Evolutionary conservation across 2,797 vertebrate genomes (phyloP).

Genomic region (Falco novaeseelandiae): DNA sequence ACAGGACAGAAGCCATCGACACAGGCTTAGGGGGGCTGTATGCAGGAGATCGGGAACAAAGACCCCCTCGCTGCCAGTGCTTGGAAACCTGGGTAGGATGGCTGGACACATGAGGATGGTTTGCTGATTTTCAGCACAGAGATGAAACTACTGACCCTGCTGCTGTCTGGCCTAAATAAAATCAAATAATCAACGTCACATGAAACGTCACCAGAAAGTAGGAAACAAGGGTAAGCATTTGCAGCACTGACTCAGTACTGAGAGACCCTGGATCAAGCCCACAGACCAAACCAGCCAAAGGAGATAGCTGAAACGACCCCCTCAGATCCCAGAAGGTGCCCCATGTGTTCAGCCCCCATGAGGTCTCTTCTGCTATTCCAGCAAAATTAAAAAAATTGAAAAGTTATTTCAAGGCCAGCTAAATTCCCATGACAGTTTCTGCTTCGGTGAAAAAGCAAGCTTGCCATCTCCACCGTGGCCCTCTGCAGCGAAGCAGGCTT

Average conservation of each 20-base stretch:
- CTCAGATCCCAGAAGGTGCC: background rate
- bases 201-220: background rate
- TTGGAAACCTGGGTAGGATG: background rate
- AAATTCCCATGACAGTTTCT: background rate
- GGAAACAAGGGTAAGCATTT: background rate
- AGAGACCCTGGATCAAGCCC: background rate
- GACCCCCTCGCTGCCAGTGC: background rate
- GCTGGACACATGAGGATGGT: background rate
- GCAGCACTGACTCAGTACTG: background rate
- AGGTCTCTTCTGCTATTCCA: background rate
- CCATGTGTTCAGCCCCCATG: background rate
- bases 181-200: background rate
- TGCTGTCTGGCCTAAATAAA: background rate
- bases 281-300: background rate
- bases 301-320: background rate
- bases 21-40: background rate
- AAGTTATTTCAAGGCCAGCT: background rate
- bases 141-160: background rate
- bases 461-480: background rate
- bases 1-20: background rate
- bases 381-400: background rate
- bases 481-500: background rate
- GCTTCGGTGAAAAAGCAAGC: background rate
- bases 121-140: background rate
- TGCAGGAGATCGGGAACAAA: background rate